Evolutionary conservation across 2,888 invertebrate genomes (phyloP).

Genomic region (Carterocephalus palaemon): DNA sequence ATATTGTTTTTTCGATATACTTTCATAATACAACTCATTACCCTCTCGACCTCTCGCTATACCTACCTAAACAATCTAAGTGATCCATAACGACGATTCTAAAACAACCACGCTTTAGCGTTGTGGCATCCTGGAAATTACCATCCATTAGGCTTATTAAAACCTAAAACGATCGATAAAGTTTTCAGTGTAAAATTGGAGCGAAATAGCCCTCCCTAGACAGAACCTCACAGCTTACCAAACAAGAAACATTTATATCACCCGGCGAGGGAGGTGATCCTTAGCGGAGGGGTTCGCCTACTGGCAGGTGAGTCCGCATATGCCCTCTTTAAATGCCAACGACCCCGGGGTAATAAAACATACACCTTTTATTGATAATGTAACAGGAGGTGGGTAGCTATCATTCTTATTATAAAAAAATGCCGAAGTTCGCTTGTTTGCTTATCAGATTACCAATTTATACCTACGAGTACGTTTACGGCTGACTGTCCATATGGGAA

Average conservation of each 20-base stretch:
- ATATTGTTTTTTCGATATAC: no score
- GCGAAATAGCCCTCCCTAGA: conserved; percentile 20
- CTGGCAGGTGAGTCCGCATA: conserved; percentile 70
- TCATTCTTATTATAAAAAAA: conserved; percentile 10
- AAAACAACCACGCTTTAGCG: conserved; percentile 6
- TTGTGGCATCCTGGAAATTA: neutral
- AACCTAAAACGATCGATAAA: conserved; percentile 10
- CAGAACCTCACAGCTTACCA: conserved; percentile 41
- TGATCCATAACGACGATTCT: no score
- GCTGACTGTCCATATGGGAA: neutral
- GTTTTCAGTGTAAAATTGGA: conserved; percentile 9
- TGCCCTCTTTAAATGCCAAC: conserved; percentile 72
- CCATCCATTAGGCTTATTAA: conserved; percentile 15
- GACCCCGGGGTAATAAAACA: conserved; percentile 55
- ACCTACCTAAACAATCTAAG: no score
- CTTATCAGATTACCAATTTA: conserved; percentile 15
- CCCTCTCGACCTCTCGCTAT: no score
- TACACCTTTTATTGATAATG: conserved; percentile 37
- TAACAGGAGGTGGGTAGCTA: conserved; percentile 29
- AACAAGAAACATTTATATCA: conserved; percentile 74
- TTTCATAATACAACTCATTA: no score
- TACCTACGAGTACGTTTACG: neutral
- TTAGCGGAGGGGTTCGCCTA: conserved; percentile 44
- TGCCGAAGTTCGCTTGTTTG: conserved; percentile 5
- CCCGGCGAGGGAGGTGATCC: conserved; percentile 51